Percentiles rank a stretch among this genome's conserved stretches.
Evolutionary conservation across 1,140 invertebrate genomes (phyloP).

Genomic region (Coptotermes formosanus): DNA sequence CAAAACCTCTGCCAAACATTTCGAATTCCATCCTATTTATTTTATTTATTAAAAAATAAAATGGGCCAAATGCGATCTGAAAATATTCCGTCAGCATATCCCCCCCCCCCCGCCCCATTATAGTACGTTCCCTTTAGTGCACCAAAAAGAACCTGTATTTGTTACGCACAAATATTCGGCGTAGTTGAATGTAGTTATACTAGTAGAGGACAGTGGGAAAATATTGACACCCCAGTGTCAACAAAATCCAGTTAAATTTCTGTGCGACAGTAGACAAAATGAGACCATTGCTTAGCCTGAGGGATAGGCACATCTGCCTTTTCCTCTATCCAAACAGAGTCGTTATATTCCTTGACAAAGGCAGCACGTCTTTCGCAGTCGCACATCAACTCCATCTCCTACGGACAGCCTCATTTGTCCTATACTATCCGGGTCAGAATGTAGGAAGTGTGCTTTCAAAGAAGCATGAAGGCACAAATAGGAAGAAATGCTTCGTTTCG

Average conservation of each 20-base stretch:
- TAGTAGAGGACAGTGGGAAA: not conserved
- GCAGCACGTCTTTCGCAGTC: not conserved
- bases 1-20: no score
- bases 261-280: not conserved
- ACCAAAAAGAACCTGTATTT: not conserved
- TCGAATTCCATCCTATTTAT: no score
- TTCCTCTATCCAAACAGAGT: not conserved
- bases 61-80: not conserved
- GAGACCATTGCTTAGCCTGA: not conserved
- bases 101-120: not conserved
- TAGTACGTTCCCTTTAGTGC: not conserved
- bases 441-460: not conserved
- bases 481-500: no score
- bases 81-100: not conserved
- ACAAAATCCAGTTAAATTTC: not conserved
- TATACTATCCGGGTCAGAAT: not conserved
- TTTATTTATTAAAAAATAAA: not conserved
- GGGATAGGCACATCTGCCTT: slow-evolving; percentile 13
- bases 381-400: not conserved
- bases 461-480: not conserved
- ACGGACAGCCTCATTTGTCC: not conserved
- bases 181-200: not conserved
- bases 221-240: not conserved
- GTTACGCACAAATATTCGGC: not conserved
- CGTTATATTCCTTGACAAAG: not conserved